Percentiles rank a stretch among this genome's conserved stretches.
phyloP scores from a whole-genome alignment of 2,113 vertebrate species.

The Catagonus wagneri region DNA sequence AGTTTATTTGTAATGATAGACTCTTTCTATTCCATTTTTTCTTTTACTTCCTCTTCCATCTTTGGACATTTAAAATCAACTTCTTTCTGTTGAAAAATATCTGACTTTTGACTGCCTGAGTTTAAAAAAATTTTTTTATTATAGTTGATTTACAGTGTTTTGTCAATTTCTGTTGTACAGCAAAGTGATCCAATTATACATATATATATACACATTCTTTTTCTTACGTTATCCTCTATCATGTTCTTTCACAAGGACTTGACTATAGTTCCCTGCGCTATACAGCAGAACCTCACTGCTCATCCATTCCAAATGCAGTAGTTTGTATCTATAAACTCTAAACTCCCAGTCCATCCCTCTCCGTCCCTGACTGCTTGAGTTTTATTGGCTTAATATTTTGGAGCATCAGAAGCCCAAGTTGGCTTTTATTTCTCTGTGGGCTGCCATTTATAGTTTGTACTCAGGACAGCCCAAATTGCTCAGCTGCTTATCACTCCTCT shows the following conservation, averaged over 20 bases:
- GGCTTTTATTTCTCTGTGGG: not conserved
- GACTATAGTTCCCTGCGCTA: too few species aligned
- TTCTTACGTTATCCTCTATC: too few species aligned
- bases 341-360: too few species aligned
- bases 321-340: too few species aligned
- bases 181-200: too few species aligned
- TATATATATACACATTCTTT: too few species aligned
- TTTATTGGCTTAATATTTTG: not conserved
- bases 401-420: not conserved
- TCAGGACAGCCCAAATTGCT: not conserved
- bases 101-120: not conserved
- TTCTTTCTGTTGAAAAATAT: constrained; percentile 24
- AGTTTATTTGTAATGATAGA: not conserved
- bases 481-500: not conserved
- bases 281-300: too few species aligned
- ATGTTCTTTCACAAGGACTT: too few species aligned
- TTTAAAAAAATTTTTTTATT: too few species aligned
- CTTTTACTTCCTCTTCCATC: not conserved
- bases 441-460: not conserved
- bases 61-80: constrained; percentile 11
- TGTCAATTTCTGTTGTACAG: too few species aligned
- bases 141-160: too few species aligned
- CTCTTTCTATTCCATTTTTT: not conserved
- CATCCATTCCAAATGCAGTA: too few species aligned
- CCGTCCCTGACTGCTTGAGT: not conserved